phyloP scores from a whole-genome alignment of 35 echinoderm and acorn worm species.

The Stichopus chloronotus region DNA sequence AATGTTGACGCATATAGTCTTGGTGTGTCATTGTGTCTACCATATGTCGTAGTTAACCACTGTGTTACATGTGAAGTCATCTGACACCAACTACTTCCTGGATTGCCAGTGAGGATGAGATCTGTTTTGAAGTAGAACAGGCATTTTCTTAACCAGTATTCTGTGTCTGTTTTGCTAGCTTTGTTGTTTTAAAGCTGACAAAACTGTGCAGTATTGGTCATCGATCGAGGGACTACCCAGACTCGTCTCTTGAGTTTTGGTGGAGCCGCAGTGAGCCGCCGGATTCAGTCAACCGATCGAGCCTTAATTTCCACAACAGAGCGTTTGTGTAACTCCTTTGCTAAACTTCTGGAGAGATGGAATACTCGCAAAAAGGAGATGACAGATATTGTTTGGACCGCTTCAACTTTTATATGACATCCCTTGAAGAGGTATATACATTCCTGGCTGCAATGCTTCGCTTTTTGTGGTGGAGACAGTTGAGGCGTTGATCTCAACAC shows the following conservation, averaged over 20 bases:
- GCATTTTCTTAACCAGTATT: background rate
- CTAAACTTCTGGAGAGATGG: background rate
- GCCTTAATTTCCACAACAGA: background rate
- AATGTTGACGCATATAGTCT: no score
- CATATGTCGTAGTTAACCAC: no score
- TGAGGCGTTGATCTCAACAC: no score
- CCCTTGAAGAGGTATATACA: no score
- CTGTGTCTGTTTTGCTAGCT: background rate
- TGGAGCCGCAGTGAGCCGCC: background rate
- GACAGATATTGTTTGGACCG: background rate
- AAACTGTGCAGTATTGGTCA: background rate
- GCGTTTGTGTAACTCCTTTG: background rate
- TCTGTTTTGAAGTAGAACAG: background rate
- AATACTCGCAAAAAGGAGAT: background rate
- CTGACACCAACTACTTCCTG: conserved; percentile 31
- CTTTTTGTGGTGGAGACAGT: no score
- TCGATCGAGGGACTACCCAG: background rate
- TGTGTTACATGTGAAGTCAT: background rate
- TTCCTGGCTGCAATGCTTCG: no score
- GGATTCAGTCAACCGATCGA: background rate
- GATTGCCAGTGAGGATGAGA: conserved; percentile 10
- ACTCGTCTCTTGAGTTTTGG: background rate
- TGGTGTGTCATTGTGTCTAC: no score
- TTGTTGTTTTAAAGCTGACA: conserved; percentile 27
- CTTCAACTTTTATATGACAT: no score